Percentiles rank a stretch among this genome's conserved stretches.
These are phyloP conservation scores for Circaetus gallicus DNA, from an alignment of 2,113 vertebrate species.

Conservation along the genomic window DNA sequence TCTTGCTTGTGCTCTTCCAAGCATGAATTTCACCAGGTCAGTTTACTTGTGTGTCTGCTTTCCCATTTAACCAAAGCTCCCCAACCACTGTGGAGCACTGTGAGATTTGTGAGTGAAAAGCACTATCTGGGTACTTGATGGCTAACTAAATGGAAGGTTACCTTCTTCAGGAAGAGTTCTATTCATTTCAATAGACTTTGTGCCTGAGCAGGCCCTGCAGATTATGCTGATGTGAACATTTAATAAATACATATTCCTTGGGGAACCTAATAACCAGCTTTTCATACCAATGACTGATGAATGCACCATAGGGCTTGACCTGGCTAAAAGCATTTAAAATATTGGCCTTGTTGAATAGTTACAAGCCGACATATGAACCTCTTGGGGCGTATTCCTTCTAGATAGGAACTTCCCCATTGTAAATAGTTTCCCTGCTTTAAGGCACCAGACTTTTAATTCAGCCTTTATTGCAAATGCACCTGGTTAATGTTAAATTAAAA, in stretches of 20 bases:
- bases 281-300: neutral
- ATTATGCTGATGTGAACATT: neutral
- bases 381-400: neutral
- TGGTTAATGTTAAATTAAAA: constrained; percentile 26
- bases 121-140: neutral
- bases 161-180: neutral
- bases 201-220: neutral
- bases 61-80: neutral
- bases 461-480: neutral
- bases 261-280: neutral
- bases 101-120: neutral
- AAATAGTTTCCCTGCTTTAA: neutral
- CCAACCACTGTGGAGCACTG: neutral
- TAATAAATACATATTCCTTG: neutral
- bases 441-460: constrained; percentile 4
- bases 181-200: neutral
- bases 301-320: neutral
- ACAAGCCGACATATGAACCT: neutral
- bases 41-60: neutral
- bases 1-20: neutral
- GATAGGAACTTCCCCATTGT: neutral
- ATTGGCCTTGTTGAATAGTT: neutral
- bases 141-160: neutral
- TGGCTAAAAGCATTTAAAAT: neutral
- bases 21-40: neutral